phyloP scores from a whole-genome alignment of 2,888 invertebrate genomes.

The Aphodius sticticus region DNA sequence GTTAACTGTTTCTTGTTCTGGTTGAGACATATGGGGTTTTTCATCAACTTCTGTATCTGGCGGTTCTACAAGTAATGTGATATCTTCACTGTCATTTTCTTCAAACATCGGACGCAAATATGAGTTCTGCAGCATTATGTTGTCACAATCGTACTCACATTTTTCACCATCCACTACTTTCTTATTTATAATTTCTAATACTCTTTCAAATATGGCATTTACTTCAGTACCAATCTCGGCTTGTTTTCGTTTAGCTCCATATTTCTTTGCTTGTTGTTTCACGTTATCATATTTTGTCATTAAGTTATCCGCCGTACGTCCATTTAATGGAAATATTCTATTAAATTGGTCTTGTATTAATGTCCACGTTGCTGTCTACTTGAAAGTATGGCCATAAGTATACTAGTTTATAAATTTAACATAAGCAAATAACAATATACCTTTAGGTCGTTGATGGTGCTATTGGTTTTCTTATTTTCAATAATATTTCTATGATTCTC shows the following conservation, averaged over 20 bases:
- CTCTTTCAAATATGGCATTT: not conserved
- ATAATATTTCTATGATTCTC: not conserved
- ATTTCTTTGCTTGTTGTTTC: not conserved
- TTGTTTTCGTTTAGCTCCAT: not conserved
- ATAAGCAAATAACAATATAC: not conserved
- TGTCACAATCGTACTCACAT: not conserved
- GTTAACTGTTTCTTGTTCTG: not conserved
- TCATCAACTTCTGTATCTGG: no score
- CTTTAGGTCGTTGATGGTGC: not conserved
- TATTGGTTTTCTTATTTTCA: not conserved
- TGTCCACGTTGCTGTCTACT: not conserved
- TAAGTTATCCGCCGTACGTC: not conserved
- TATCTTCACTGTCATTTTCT: not conserved
- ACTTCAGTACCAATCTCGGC: not conserved
- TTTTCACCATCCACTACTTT: not conserved
- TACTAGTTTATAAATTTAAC: not conserved
- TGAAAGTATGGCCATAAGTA: not conserved
- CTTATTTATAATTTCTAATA: not conserved
- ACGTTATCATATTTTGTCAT: not conserved
- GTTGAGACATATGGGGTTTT: not conserved
- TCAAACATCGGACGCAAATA: not conserved
- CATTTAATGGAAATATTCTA: not conserved
- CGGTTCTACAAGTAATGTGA: no score
- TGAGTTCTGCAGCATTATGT: not conserved
- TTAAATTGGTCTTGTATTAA: not conserved